Base-by-base conservation (phyloP, 2,113 vertebrate genomes). In the Mirounga angustirostris region DNA sequence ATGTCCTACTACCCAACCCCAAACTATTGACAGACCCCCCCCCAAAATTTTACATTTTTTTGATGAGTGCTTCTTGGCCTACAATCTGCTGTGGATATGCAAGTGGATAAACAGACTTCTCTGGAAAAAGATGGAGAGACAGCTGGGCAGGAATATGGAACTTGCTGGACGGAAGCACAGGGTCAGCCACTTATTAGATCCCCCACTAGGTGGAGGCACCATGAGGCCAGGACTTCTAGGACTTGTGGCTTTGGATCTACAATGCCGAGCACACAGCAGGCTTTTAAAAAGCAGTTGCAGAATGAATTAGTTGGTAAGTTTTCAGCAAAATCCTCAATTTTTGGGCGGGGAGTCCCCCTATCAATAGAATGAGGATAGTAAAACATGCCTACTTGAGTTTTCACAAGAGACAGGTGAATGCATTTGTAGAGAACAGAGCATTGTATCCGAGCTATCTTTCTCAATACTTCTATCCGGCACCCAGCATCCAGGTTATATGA, bases 391-490 rank as follows among this genome's bases (percentile, higher is more conserved):
- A 0, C 26, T 11, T 13, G 16, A 33, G 22, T 71, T 46, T 82
- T 74, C 91, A 56, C 43, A 82, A 61, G 79, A n/a, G 54, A 56
- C 15, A 4, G 74, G 65, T 22, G 76, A 46, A 1, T 2, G 12
- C 9, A 7, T 5, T 11, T 71, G 65, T 30, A 7, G 69, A 93
- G 36, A 19, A 2, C 4, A 26, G 7, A 30, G 30, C 2, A 0
- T 4, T 2, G 4, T 1, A 16, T 30, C 4, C 1, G 18, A 0
- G 30, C 8, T 9, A 5, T 1, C 56, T 30, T 7, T 2, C 2
- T 15, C 18, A 15, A 50, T 9, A 2, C 43, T 24, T 30, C 40
- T 21, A 58, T 6, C 30, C 36, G 40, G 58, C 36, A 19, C 21
- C 61, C 16, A 7, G 33, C 4, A 2, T 13, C 59, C 2, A 1